A percentile compares a stretch with the other conserved stretches of the same genome.
Evolutionary conservation across 2,888 invertebrate species (phyloP).

Genomic region (Matsumyia berberina): DNA sequence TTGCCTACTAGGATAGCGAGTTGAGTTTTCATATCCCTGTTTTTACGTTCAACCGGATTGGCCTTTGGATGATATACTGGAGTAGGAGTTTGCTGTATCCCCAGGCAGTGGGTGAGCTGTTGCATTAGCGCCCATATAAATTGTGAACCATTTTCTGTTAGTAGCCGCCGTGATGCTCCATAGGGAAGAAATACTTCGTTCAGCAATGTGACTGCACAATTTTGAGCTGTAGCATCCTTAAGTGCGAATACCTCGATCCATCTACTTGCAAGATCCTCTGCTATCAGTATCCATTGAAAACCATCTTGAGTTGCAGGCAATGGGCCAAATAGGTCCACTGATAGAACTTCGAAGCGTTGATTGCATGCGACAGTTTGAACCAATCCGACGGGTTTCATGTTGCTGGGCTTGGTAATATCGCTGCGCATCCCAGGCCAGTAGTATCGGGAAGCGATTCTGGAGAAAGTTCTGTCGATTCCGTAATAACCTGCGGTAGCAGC

Average conservation of each 20-base stretch:
- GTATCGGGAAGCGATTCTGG: background rate
- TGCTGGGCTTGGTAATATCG: conserved; percentile 40
- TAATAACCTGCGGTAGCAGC: conserved; percentile 10
- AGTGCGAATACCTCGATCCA: conserved; percentile 79
- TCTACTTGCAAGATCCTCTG: conserved; percentile 43
- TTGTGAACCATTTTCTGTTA: conserved; percentile 81
- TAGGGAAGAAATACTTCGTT: conserved; percentile 80
- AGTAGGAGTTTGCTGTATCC: conserved; percentile 63
- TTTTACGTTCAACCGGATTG: conserved; percentile 66
- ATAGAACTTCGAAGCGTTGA: conserved; percentile 68
- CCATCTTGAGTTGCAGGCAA: conserved; percentile 41
- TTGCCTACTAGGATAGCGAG: background rate
- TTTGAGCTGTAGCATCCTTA: conserved; percentile 78
- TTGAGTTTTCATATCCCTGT: conserved; percentile 48
- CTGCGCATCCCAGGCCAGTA: conserved; percentile 6
- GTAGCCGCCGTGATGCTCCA: conserved; percentile 79
- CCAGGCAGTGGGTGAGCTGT: conserved; percentile 70
- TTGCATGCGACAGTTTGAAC: conserved; percentile 62
- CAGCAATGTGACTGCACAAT: conserved; percentile 76
- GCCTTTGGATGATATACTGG: conserved; percentile 68
- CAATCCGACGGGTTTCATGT: conserved; percentile 70
- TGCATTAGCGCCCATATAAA: conserved; percentile 81
- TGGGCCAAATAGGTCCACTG: conserved; percentile 72
- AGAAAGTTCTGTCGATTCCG: background rate
- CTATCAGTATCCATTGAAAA: conserved; percentile 76